Evolutionary conservation across 1,140 invertebrate genomes (phyloP), one percentile per base, ranked within the genome.

Genomic region (Tribolium madens): DNA sequence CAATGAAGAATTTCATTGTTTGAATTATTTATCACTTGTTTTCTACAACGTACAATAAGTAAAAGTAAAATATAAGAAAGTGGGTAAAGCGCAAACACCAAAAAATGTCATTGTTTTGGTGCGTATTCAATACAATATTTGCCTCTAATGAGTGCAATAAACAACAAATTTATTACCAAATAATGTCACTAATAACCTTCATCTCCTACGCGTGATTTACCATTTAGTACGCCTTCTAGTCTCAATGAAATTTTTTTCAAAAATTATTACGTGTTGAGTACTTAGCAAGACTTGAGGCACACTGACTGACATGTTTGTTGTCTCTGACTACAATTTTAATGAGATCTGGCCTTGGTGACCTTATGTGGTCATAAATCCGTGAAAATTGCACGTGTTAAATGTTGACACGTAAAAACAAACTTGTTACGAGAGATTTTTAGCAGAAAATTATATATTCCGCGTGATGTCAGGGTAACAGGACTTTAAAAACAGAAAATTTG

Each of bases 1-100:
- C 57, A 64, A 64, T 64, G 57, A 64, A 33, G 26, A 64, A 12
- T 31, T 64, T 64, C 26, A 4, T 33, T 12, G 21, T 14, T 12
- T 64, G 57, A 64, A 64, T 64, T 33, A 64, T 64, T 64, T 64
- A 64, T 64, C 7, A 12, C n/a, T 2, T 64, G 57, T 31, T 64
- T 13, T n/a, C 52, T 12, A 64, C 57, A 64, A 12, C n/a, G 26
- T 14, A 18, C 13, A 5, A 26, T 3, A 64, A 64, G 57, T 33
- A 31, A 57, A 57, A 18, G 48, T 17, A 17, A 17, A 50, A 50
- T 9, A 7, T 14, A 42, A 9, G 7, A 42, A 42, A 42, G 36
- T 42, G n/a, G 36, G 36, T 42, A 42, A 42, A 42, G 7, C 7
- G 36, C 9, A 42, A n/a, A 42, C 7, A 42, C 36, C 9, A 42